These are phyloP conservation scores for Micrastur ruficollis DNA, from an alignment of 2,797 vertebrate genomes.

Conservation along the genomic window DNA sequence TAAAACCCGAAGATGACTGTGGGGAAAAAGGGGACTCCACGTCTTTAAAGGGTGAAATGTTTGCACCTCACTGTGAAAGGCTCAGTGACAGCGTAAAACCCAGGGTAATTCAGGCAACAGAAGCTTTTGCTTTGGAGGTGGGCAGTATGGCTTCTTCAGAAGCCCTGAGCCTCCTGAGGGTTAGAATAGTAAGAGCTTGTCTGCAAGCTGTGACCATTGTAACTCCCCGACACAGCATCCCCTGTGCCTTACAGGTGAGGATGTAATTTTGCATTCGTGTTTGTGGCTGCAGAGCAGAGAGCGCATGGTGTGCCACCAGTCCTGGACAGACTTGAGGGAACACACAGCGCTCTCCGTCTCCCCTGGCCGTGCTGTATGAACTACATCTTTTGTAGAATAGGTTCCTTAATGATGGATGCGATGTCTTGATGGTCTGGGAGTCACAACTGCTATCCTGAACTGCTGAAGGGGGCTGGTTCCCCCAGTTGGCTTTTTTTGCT, in stretches of 20 bases:
- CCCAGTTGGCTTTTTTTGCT: neutral
- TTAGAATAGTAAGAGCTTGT: neutral
- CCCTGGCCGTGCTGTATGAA: neutral
- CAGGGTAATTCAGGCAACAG: neutral
- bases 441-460: neutral
- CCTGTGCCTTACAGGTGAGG: neutral
- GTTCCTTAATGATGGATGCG: neutral
- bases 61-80: neutral
- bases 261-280: neutral
- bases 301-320: neutral
- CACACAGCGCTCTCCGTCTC: neutral
- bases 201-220: neutral
- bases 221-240: neutral
- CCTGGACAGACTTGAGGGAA: neutral
- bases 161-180: neutral
- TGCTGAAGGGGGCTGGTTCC: neutral
- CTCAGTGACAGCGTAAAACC: neutral
- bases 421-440: neutral
- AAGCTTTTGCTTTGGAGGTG: neutral
- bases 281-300: neutral
- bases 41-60: rapidly evolving
- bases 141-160: neutral
- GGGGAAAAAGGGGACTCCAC: rapidly evolving
- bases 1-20: neutral
- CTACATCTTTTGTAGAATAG: neutral